phyloP scores from a whole-genome alignment of 2,113 vertebrate species.

The Diadophis punctatus region DNA sequence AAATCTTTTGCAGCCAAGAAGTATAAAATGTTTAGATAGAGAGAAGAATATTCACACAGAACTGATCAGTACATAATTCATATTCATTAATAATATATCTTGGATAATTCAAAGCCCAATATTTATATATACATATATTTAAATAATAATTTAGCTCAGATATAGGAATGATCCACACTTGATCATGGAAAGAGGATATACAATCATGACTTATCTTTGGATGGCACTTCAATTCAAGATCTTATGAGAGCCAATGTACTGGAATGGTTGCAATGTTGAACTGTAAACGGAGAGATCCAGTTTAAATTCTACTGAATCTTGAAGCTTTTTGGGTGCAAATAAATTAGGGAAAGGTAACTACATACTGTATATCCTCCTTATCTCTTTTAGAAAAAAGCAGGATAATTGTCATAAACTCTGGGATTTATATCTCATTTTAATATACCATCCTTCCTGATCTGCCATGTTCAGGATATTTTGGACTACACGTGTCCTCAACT shows the following conservation, averaged over 20 bases:
- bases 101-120: background rate
- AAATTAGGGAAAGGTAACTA: background rate
- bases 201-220: too few relatives aligned
- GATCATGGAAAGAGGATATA: background rate
- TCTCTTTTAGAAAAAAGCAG: background rate
- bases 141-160: background rate
- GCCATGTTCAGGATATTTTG: background rate
- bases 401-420: background rate
- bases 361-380: too few relatives aligned
- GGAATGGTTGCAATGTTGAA: background rate
- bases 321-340: background rate
- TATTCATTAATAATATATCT: background rate
- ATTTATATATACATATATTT: too few relatives aligned
- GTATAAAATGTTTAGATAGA: background rate
- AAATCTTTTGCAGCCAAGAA: background rate
- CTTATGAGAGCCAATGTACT: background rate
- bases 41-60: background rate
- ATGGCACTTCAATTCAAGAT: background rate
- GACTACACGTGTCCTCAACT: background rate
- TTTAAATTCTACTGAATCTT: background rate
- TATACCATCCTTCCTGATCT: background rate
- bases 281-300: background rate
- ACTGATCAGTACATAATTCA: background rate
- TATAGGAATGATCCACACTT: background rate
- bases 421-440: background rate